phyloP scores from a whole-genome alignment of 2,888 invertebrate species.

The Aporophyla nigra region DNA sequence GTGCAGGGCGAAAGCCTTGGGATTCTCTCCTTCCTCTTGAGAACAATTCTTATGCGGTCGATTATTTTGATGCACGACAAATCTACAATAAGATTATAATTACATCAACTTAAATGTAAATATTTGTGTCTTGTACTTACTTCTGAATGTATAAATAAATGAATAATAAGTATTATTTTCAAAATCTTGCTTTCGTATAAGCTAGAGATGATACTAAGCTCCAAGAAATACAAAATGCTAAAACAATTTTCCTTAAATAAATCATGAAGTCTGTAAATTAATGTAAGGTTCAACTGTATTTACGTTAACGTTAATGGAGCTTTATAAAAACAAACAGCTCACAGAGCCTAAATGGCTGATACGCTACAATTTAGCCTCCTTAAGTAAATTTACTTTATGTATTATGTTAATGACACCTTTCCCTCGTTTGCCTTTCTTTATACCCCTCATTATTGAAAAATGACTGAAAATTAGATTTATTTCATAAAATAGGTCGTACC shows the following conservation, averaged over 20 bases:
- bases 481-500: background rate
- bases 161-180: background rate
- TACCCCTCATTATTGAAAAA: constrained; percentile 26
- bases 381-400: constrained; percentile 46
- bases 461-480: constrained; percentile 3
- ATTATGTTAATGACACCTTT: constrained; percentile 38
- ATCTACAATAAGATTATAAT: background rate
- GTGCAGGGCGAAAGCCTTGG: too few relatives aligned
- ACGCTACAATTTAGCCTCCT: constrained; percentile 36
- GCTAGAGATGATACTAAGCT: background rate
- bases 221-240: background rate
- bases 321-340: constrained; percentile 34
- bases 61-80: background rate
- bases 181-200: background rate
- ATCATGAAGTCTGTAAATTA: constrained; percentile 3
- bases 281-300: constrained; percentile 26
- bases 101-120: background rate
- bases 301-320: constrained; percentile 41
- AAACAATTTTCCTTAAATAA: background rate
- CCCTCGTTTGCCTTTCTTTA: constrained; percentile 16
- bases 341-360: constrained; percentile 30
- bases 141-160: too few relatives aligned
- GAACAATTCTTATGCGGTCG: background rate
- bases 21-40: background rate
- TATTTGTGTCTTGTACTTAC: too few relatives aligned